Evolutionary conservation across 2,888 invertebrate genomes (phyloP).

Genomic region (Philereme transversata): DNA sequence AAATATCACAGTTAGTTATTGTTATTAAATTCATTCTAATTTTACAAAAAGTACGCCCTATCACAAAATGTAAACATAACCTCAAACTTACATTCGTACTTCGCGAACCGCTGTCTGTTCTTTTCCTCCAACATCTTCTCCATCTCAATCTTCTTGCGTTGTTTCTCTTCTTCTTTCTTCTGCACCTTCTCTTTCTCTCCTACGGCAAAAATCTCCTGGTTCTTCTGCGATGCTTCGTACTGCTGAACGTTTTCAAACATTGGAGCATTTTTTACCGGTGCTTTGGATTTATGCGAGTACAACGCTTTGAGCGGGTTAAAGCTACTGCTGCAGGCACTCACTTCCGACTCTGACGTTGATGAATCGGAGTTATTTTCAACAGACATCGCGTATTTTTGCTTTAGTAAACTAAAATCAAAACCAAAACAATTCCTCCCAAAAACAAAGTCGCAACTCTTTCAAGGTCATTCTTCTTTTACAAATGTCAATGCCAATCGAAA

Average conservation of each 20-base stretch:
- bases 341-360: conserved; percentile 73
- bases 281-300: conserved; percentile 80
- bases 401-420: conserved; percentile 15
- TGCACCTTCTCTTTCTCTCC: conserved; percentile 57
- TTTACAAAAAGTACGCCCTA: neutral
- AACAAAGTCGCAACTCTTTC: conserved; percentile 2
- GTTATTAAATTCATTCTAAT: neutral
- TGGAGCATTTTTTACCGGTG: conserved; percentile 84
- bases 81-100: conserved; percentile 68
- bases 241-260: conserved; percentile 88
- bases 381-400: conserved; percentile 52
- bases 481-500: conserved; percentile 4
- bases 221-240: conserved; percentile 69
- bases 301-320: conserved; percentile 90
- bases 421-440: conserved; percentile 27
- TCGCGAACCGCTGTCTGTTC: conserved; percentile 69
- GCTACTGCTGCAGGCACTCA: conserved; percentile 67
- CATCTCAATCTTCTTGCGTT: conserved; percentile 49
- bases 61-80: conserved; percentile 58
- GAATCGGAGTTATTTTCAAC: conserved; percentile 57
- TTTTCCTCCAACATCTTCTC: conserved; percentile 61
- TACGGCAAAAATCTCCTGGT: conserved; percentile 52
- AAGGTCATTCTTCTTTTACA: neutral
- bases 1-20: too few relatives aligned
- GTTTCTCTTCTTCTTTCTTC: conserved; percentile 65